Evolutionary conservation across 2,888 invertebrate species (phyloP), one percentile per base, ranked within the genome.

Genomic region (Bembecia ichneumoniformis): DNA sequence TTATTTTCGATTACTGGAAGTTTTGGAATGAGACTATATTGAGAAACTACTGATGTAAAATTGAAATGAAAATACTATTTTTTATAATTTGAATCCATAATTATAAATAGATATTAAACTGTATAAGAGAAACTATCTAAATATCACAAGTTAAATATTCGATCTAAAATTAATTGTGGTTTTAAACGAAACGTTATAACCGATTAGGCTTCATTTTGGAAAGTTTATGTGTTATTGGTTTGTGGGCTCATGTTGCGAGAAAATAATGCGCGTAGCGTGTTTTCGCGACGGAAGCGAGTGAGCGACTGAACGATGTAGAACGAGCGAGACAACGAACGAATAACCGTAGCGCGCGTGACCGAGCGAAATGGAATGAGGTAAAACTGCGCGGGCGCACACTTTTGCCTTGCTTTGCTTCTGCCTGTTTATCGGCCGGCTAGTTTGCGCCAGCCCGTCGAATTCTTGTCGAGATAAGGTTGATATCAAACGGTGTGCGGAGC

Each of bases 111-210:
- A 80, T 82, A 83, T 72, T 75, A 82, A n/a, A 81, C 76, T 77
- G 74, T 71, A 72, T 72, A 66, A 28, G 4, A 66, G 68, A 75
- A 80, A 77, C 79, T 80, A 86, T 75, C 77, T 86, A 86, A 84
- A 84, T 86, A 87, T 87, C 87, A 87, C 87, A 87, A 87, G 77
- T 71, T 78, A 82, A 77, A 81, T 86, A 84, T 81, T 83, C 83
- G 77, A 86, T 74, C 77, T 83, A 82, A 82, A 73, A 82, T 78
- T 77, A 77, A 71, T 74, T 67, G 71, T 71, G 69, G 70, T 77
- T 82, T 77, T 71, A 68, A 74, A 74, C 72, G 68, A 79, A 78
- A 84, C 74, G 87, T 86, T 87, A 87, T 87, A 87, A 78, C 80
- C 80, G 79, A 82, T 86, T 81, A 66, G 84, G 87, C 86, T 87